Base-by-base conservation (phyloP, 2,113 vertebrate genomes). In the Chelonoidis abingdonii region DNA sequence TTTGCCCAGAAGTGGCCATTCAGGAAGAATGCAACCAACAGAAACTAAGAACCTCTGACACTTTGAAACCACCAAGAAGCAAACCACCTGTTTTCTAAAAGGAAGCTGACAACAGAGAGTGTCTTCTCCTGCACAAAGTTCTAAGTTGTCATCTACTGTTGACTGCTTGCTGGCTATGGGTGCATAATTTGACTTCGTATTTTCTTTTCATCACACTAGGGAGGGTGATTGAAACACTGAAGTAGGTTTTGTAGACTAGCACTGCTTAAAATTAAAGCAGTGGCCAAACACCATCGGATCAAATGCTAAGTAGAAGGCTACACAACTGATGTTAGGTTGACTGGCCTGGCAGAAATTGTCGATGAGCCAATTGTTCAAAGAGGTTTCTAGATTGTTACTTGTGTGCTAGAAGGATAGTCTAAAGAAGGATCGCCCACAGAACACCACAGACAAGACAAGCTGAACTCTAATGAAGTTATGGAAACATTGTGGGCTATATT, bases 401-500 rank as follows among this genome's bases (percentile, higher is more conserved):
- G 84, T 21, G 80, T 93, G 62, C 54, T 27, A 49, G 84, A 16
- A 0, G 1, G 53, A 41, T 22, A 65, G 17, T 59, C 49, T 22
- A 56, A 57, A 1, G 17, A 69, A 38, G 19, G 47, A 72, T 41
- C 56, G 80, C 31, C 81, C 49, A 29, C 0, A 52, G 38, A 72
- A 19, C 35, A 38, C 21, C 3, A 81, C 38, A 80, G 44, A 41
- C 25, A 49, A 57, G 56, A 25, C 59, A 31, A 62, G 83, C 86
- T 0, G 1, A 49, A 65, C 54, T n/a, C 69, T 38, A 76, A 75
- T 83, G 54, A 49, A 31, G 79, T 57, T 44, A 47, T 5, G 57
- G 57, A 62, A 81, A 82, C 0, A 62, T 0, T 1, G 50, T 35
- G 0, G 62, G 57, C 21, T 5, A 17, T 0, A 0, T n/a, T 21